Evolutionary conservation across 2,888 invertebrate genomes (phyloP).

Genomic region (Scaptomyza polygonia): DNA sequence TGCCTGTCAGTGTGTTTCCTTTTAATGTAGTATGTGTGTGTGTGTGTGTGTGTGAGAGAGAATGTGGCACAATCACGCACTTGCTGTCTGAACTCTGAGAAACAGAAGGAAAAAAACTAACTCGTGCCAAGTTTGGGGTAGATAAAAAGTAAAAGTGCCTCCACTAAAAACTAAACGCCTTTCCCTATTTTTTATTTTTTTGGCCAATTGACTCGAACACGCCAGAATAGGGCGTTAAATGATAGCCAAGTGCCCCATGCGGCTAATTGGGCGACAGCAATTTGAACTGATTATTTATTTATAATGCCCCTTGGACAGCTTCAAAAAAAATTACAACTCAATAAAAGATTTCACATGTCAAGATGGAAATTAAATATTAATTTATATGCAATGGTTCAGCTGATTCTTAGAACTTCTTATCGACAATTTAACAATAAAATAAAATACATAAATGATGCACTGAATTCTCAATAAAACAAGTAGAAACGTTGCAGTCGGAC

Average conservation of each 20-base stretch:
- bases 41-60: not conserved
- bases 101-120: conserved; percentile 41
- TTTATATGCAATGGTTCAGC: not conserved
- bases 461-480: no score
- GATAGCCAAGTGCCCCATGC: conserved; percentile 1
- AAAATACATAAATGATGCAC: no score
- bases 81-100: conserved; percentile 68
- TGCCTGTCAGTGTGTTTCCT: conserved; percentile 17
- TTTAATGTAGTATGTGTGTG: no score
- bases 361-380: not conserved
- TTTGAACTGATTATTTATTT: conserved; percentile 1
- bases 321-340: not conserved
- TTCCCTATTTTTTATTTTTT: conserved; percentile 27
- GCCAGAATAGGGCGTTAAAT: conserved; percentile 7
- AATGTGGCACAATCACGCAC: conserved; percentile 69
- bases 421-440: no score
- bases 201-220: conserved; percentile 28
- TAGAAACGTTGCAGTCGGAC: no score
- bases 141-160: conserved; percentile 51
- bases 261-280: not conserved
- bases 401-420: no score
- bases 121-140: conserved; percentile 2
- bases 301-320: conserved; percentile 1
- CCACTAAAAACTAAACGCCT: conserved; percentile 25
- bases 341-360: not conserved